Evolutionary conservation across 2,888 invertebrate species (phyloP), one percentile per base, ranked within the genome.

Genomic region (Cyclophora albipunctata): DNA sequence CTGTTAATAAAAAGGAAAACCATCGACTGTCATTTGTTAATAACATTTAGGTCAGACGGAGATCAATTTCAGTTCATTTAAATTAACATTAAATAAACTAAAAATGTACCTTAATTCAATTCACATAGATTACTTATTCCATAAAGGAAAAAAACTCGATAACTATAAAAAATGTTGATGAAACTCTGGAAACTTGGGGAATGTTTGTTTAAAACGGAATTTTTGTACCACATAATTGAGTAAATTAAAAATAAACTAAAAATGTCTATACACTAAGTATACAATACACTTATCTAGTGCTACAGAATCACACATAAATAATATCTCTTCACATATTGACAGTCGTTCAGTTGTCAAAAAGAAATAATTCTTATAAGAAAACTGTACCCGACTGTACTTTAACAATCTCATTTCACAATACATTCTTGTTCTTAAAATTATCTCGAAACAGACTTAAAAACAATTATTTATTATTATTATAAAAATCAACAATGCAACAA

Each of bases 281-380:
- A 80, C 75, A 75, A 60, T 67, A 70, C 66, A 73, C 57, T 52
- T 52, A 63, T 66, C 53, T 59, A 67, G 68, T 70, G 69, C 79
- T 83, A 84, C 71, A 70, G 77, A 82, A 87, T 88, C 87, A 87
- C 87, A 86, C 85, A 86, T 86, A 87, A 85, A 87, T 87, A 85
- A 83, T 81, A 75, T 82, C 75, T 77, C 73, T 77, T 73, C 75
- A 78, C 78, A 70, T 70, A 69, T 61, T 37, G 37, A 76, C 68
- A 75, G 58, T 52, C 59, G 45, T 41, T 51, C 40, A 37, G 34
- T 33, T 37, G 34, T 33, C 45, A 40, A 35, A 50, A 44, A 7
- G 43, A 37, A 37, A 37, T 37, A 37, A 20, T 5, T 37, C 37
- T 37, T 37, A 5, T 37, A 4, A 37, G 37, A 5, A 37, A 37